A percentile compares a stretch with the other conserved stretches of the same genome.
phyloP scores from a whole-genome alignment of 2,113 vertebrate species.

The Tragelaphus buxtoni region DNA sequence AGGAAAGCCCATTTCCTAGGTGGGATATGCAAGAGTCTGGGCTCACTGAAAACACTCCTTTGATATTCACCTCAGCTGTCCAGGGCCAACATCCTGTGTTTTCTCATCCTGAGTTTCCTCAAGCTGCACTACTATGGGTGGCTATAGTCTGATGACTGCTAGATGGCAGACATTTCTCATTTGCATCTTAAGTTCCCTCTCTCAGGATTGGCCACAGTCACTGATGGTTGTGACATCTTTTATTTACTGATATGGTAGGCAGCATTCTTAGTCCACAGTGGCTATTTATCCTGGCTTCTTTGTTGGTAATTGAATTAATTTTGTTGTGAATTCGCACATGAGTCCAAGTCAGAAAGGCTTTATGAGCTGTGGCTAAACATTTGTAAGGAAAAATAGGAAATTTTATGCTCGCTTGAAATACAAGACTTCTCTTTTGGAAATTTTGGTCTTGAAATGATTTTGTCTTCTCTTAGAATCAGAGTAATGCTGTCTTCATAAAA shows the following conservation, averaged over 20 bases:
- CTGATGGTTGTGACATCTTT: not conserved
- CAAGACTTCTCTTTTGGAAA: not conserved
- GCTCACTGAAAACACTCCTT: not conserved
- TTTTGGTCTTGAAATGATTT: not conserved
- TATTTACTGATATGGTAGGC: not conserved
- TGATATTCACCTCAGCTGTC: not conserved
- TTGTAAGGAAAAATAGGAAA: not conserved
- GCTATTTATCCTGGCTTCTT: conserved; percentile 30
- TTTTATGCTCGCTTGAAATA: not conserved
- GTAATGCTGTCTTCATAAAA: not conserved
- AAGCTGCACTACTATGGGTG: not conserved
- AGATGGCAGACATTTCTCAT: not conserved
- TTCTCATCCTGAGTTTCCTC: not conserved
- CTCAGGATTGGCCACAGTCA: not conserved
- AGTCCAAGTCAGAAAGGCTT: not conserved
- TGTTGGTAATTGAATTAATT: conserved; percentile 39
- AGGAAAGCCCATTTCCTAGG: not conserved
- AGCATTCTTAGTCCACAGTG: not conserved
- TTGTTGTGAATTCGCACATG: conserved; percentile 10
- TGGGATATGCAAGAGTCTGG: not conserved
- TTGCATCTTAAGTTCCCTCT: not conserved
- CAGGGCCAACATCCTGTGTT: not conserved
- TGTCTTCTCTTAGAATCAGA: not conserved
- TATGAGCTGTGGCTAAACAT: not conserved
- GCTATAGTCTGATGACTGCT: not conserved